These are phyloP conservation scores for Sabellastarte sp. DNA, from an alignment of 2,888 invertebrate species.

Conservation along the genomic window DNA sequence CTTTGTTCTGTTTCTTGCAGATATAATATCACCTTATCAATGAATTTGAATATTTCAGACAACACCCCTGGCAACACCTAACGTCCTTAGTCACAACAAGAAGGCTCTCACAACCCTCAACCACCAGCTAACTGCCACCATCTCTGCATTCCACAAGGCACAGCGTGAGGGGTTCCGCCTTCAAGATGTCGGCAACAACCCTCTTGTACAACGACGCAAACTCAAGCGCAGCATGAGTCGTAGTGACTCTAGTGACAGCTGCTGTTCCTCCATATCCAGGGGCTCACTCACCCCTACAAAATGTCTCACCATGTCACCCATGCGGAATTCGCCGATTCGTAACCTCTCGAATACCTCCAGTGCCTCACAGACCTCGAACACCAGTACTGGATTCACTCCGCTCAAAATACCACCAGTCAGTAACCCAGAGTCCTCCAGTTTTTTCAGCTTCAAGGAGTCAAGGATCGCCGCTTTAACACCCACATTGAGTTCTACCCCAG, in stretches of 20 bases:
- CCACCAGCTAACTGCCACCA: constrained; percentile 66
- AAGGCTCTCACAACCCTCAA: constrained; percentile 60
- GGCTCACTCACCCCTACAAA: constrained; percentile 13
- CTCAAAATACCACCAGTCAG: not conserved
- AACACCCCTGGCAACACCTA: constrained; percentile 69
- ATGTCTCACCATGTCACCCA: constrained; percentile 1
- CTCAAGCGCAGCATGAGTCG: constrained; percentile 61
- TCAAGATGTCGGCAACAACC: constrained; percentile 72
- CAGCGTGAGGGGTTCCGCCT: constrained; percentile 73
- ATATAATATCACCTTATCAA: too few species aligned
- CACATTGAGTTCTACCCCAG: not conserved
- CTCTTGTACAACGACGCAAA: constrained; percentile 70
- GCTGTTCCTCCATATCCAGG: constrained; percentile 29
- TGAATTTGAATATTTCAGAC: too few species aligned
- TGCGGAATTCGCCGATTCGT: constrained; percentile 5
- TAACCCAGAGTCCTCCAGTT: constrained; percentile 1
- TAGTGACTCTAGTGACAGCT: constrained; percentile 49
- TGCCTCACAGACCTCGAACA: constrained; percentile 6
- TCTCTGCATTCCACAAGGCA: constrained; percentile 71
- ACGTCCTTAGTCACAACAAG: constrained; percentile 62
- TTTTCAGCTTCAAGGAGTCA: constrained; percentile 14
- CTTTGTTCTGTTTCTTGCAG: too few species aligned
- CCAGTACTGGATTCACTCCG: constrained; percentile 12
- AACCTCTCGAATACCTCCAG: constrained; percentile 13
- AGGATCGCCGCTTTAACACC: constrained; percentile 5